Base-by-base conservation (phyloP, 2,888 invertebrate genomes). In the Odontocolon sp. region DNA sequence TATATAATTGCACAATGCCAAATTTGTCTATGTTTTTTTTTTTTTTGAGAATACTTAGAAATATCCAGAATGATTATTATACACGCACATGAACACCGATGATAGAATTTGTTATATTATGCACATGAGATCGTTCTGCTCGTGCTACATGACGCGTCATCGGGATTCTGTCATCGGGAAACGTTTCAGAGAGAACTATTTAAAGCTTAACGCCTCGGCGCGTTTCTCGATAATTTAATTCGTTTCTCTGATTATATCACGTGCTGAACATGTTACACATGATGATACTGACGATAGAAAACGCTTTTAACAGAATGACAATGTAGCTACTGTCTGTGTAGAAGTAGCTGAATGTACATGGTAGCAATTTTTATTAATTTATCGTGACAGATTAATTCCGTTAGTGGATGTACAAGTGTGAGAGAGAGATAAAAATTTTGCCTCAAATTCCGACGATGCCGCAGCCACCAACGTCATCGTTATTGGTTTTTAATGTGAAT, bases 401-500 rank as follows among this genome's bases (percentile, higher is more conserved):
- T 66, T 42, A 36, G 38, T 31, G 8, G 4, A 28, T 14, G 14
- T 14, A 52, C 26, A 16, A 33, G 54, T 75, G 31, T 72, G 52
- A 38, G 52, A 59, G 61, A 61, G 72, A 54, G 38, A 59, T 40
- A 64, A 14, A 73, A 54, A 16, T 33, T 38, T 56, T 63, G 23
- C 11, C 45, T 42, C 67, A 18, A 40, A 26, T 31, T 23, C 21
- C 56, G 40, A 69, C 56, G 33, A 50, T 68, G 33, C 33, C 33
- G 18, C 47, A 38, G 36, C 18, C 26, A 26, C 6, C 63, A 56
- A 67, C 57, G 56, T 18, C 36, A 26, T 67, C 38, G 31, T 16
- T 26, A 28, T 21, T 64, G 21, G 14, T 42, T 36, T 26, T 56
- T 36, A 36, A 68, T 54, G 45, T 21, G 50, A 64, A 11, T 57